Base-by-base conservation (phyloP, 1,140 invertebrate species). In the Amyelois transitella region DNA sequence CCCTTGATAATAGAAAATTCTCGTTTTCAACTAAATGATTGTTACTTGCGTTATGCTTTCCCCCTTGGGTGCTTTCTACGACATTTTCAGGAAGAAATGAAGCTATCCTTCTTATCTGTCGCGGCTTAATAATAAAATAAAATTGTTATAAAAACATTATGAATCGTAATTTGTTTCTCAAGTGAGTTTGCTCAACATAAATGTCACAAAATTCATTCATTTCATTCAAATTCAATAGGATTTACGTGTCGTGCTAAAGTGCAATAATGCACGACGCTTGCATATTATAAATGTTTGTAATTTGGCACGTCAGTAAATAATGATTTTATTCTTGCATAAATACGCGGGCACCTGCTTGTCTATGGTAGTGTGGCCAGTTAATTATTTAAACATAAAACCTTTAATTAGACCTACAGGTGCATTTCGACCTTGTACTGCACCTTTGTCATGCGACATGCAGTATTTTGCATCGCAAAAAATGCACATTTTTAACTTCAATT, bases 371-470 rank as follows among this genome's bases (percentile, higher is more conserved):
- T 66, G 48, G 56, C 66, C 69, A 81, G 70, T 85, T 82, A 87
- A 85, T 87, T 87, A 87, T 85, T 86, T 86, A 77, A 80, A 75
- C 80, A 81, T 86, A 85, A 86, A 83, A 82, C 78, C 71, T 84
- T 81, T 87, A 87, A 85, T 87, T 85, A 85, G 73, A 77, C 59
- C 59, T 32, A 45, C 83, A 87, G 75, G 80, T 87, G 84, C 70
- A 68, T 43, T 18, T 18, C 68, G 76, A 72, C 84, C 84, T 87
- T 85, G 84, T 63, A 69, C 43, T 75, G 76, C 81, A 87, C 81
- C 81, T 87, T 85, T 85, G 79, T 81, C 66, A 60, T 58, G 62
- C 66, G 66, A 73, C 68, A 71, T 72, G 66, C 58, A 64, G 66
- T 78, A 72, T 74, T 78, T 77, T 79, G 70, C 72, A 77, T 77